Percentiles rank a stretch among this genome's conserved stretches.
These are phyloP conservation scores for Gymnosoma rotundatum DNA, from an alignment of 2,888 invertebrate species.

Conservation along the genomic window DNA sequence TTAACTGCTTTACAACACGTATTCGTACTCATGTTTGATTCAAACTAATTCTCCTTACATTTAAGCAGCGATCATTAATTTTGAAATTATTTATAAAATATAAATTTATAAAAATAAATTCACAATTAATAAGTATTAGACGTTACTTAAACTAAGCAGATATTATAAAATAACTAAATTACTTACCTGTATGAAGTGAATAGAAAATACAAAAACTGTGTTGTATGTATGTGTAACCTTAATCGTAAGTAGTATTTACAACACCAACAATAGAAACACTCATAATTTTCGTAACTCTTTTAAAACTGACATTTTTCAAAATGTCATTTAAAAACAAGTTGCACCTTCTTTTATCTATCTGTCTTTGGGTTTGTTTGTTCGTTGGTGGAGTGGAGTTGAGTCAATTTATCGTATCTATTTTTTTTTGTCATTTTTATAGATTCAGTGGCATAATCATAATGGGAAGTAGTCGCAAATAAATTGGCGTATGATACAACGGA, in stretches of 20 bases:
- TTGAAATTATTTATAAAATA: slow-evolving; percentile 18
- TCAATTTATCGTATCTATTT: slow-evolving; percentile 16
- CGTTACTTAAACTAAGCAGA: neutral
- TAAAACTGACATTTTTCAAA: slow-evolving; percentile 66
- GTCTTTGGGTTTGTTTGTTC: neutral
- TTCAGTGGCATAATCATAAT: slow-evolving; percentile 25
- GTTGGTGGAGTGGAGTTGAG: slow-evolving; percentile 11
- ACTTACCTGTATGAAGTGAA: neutral
- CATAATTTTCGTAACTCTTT: slow-evolving; percentile 66
- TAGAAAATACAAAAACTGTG: slow-evolving; percentile 24
- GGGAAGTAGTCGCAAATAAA: slow-evolving; percentile 22
- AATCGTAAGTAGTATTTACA: slow-evolving; percentile 24
- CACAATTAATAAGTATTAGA: slow-evolving; percentile 22
- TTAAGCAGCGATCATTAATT: slow-evolving; percentile 37
- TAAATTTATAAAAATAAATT: slow-evolving; percentile 22
- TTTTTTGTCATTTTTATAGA: slow-evolving; percentile 28
- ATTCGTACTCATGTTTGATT: neutral
- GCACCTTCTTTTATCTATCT: slow-evolving; percentile 51
- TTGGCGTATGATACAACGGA: slow-evolving; percentile 34
- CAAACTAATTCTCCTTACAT: slow-evolving; percentile 39
- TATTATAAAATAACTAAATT: neutral
- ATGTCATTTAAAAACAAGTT: slow-evolving; percentile 62
- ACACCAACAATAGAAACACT: neutral
- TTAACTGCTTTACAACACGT: slow-evolving; percentile 19
- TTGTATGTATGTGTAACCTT: slow-evolving; percentile 32